These are phyloP conservation scores for Eremobia ochroleuca DNA, from an alignment of 2,888 invertebrate genomes.

Conservation along the genomic window DNA sequence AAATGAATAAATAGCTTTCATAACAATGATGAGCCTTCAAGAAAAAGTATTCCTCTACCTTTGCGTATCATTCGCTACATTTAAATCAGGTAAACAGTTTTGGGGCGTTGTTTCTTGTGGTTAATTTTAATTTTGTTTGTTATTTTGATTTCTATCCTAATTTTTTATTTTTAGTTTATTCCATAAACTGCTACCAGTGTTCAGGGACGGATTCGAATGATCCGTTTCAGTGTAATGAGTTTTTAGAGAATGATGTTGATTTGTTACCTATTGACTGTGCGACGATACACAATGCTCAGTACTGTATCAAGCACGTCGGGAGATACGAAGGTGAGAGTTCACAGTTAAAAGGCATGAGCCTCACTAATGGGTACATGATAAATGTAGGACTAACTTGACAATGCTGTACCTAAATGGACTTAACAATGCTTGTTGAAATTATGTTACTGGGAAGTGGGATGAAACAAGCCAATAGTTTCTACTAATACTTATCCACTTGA, in stretches of 20 bases:
- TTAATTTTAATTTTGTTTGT: slow-evolving; percentile 67
- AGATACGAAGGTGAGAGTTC: slow-evolving; percentile 95
- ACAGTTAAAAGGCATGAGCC: slow-evolving; percentile 30
- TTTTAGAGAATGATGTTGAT: slow-evolving; percentile 92
- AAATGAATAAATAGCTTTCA: slow-evolving; percentile 33
- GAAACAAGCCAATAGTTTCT: not conserved
- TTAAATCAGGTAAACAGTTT: slow-evolving; percentile 78
- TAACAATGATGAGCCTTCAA: slow-evolving; percentile 66
- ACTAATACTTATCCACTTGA: not conserved
- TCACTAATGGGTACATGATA: slow-evolving; percentile 17
- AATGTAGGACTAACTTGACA: slow-evolving; percentile 14
- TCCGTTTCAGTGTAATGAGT: slow-evolving; percentile 96
- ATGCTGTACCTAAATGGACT: not conserved
- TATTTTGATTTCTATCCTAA: slow-evolving; percentile 67
- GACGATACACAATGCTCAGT: slow-evolving; percentile 95
- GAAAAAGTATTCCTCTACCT: slow-evolving; percentile 65
- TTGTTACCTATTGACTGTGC: slow-evolving; percentile 94
- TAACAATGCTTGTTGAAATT: slow-evolving; percentile 15
- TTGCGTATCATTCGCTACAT: slow-evolving; percentile 68
- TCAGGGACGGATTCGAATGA: slow-evolving; percentile 94
- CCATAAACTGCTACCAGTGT: slow-evolving; percentile 97
- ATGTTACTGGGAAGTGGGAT: not conserved
- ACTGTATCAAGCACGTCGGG: slow-evolving; percentile 98
- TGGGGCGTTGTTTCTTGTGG: slow-evolving; percentile 75
- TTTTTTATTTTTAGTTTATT: slow-evolving; percentile 88